phyloP scores from a whole-genome alignment of 2,113 vertebrate genomes.

The Upupa epops region DNA sequence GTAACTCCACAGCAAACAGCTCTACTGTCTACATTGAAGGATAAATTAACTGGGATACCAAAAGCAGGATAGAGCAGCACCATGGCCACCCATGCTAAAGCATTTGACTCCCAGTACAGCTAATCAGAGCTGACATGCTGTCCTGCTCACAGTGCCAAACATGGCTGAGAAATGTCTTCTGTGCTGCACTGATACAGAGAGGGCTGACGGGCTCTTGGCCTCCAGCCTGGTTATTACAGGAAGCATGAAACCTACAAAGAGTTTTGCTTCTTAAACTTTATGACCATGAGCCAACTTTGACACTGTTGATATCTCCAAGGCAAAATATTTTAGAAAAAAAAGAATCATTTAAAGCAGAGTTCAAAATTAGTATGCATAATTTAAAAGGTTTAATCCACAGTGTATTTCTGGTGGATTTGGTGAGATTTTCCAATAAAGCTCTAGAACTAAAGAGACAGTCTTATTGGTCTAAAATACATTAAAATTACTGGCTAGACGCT shows the following conservation, averaged over 20 bases:
- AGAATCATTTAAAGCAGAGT: not conserved
- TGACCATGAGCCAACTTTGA: not conserved
- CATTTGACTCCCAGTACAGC: not conserved
- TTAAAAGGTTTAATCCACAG: not conserved
- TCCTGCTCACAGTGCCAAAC: not conserved
- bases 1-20: not conserved
- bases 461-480: not conserved
- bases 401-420: not conserved
- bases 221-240: not conserved
- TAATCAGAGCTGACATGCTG: not conserved
- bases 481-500: not conserved
- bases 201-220: not conserved
- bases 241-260: not conserved
- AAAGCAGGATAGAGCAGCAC: not conserved
- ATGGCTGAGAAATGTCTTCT: not conserved
- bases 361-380: not conserved
- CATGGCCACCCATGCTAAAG: accelerated
- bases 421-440: not conserved
- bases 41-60: not conserved
- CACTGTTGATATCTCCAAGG: not conserved
- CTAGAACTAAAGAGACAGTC: not conserved
- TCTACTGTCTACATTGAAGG: not conserved
- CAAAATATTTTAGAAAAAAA: not conserved
- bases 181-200: not conserved
- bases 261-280: not conserved